These are phyloP conservation scores for Trypoxylon attenuatum DNA, from an alignment of 2,888 invertebrate genomes.

Conservation along the genomic window DNA sequence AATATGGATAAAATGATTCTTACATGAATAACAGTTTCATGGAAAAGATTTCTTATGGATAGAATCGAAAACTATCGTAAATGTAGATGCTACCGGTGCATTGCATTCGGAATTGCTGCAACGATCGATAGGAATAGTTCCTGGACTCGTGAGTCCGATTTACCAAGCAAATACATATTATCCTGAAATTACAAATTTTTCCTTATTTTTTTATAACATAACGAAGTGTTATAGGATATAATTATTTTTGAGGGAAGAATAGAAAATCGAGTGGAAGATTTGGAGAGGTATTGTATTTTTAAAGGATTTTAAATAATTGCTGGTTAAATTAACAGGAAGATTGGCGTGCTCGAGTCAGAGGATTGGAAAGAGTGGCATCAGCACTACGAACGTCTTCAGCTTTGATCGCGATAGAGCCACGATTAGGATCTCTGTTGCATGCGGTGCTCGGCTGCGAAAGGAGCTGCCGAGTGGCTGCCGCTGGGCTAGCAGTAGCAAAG, in stretches of 20 bases:
- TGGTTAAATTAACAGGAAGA: slow-evolving; percentile 75
- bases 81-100: slow-evolving; percentile 49
- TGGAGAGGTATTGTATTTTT: no score
- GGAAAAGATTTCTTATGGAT: no score
- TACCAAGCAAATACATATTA: no score
- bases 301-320: not conserved
- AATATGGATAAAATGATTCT: no score
- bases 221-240: no score
- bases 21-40: no score
- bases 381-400: slow-evolving; percentile 77
- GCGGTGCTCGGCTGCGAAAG: slow-evolving; percentile 81
- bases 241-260: no score
- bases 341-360: slow-evolving; percentile 77
- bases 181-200: no score
- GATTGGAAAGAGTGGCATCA: slow-evolving; percentile 78
- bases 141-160: slow-evolving; percentile 27
- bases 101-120: slow-evolving; percentile 38
- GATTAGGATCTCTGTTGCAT: slow-evolving; percentile 80
- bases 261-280: no score
- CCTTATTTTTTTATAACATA: no score
- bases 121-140: slow-evolving; percentile 52
- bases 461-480: slow-evolving; percentile 75
- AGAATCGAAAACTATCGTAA: slow-evolving; percentile 19
- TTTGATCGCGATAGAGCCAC: slow-evolving; percentile 77
- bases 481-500: slow-evolving; percentile 72